A percentile compares a stretch with the other conserved stretches of the same genome.
Conservation (phyloP, 1,140 invertebrate species). For the Manduca sexta region DNA sequence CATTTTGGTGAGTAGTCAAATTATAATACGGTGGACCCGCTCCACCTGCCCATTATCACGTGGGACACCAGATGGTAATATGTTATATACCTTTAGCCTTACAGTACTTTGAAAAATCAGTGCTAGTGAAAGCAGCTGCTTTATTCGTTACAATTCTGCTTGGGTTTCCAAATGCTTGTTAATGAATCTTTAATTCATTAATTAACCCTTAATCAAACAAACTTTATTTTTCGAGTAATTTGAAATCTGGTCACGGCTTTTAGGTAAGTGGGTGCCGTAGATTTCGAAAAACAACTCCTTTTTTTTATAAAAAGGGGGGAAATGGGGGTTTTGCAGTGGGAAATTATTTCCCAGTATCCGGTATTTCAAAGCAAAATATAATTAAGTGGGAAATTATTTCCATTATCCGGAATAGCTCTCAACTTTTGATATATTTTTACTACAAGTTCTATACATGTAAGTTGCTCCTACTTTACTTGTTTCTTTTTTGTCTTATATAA, state of each 20-base stretch:
- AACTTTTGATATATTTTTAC: slow-evolving; percentile 19
- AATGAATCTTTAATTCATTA: too few relatives aligned
- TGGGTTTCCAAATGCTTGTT: too few relatives aligned
- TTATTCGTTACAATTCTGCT: too few relatives aligned
- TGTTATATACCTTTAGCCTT: too few relatives aligned
- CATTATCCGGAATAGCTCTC: slow-evolving; percentile 11
- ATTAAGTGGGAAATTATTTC: slow-evolving; percentile 25
- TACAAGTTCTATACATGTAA: slow-evolving; percentile 26
- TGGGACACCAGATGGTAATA: too few relatives aligned
- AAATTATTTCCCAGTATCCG: slow-evolving; percentile 37
- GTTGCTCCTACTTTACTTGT: slow-evolving; percentile 21
- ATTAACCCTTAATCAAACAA: slow-evolving; percentile 6
- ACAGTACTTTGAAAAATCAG: too few relatives aligned
- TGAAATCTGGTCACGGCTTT: slow-evolving; percentile 1
- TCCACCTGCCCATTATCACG: too few relatives aligned
- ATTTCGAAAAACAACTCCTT: neutral
- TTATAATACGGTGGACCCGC: too few relatives aligned
- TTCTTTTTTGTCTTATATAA: slow-evolving; percentile 12
- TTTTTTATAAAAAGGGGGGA: slow-evolving; percentile 12
- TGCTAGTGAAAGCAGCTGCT: too few relatives aligned
- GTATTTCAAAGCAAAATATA: slow-evolving; percentile 15
- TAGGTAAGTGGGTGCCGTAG: neutral
- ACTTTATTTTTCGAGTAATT: neutral
- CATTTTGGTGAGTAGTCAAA: too few relatives aligned
- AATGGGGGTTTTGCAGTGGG: slow-evolving; percentile 32